Evolutionary conservation across 2,888 invertebrate genomes (phyloP), one percentile per base, ranked within the genome.

Genomic region (Lycophotia porphyrea): DNA sequence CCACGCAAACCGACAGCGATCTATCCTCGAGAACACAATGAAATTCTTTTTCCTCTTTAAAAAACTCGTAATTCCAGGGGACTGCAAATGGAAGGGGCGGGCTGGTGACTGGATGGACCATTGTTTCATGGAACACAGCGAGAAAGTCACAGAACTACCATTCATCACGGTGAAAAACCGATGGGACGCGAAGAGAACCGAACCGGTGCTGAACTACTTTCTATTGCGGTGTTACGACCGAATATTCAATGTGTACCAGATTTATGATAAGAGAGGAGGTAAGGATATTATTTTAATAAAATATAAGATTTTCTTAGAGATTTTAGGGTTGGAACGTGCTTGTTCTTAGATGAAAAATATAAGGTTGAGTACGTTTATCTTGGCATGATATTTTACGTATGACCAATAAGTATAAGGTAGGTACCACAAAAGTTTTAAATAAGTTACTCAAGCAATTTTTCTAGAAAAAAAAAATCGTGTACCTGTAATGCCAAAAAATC

Each of bases 51-150:
- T 39, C 5, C 58, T 66, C 68, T 67, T 7, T 68, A 71, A 74
- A 72, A 72, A 76, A 21, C 44, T 39, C 39, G 60, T 74, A 47
- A 81, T 77, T 81, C 47, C 87, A 95, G 96, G 97, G 74, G 96
- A 96, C 47, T 97, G 97, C 87, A 90, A 92, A 64, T 97, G 97
- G 97, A 94, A 96, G 87, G 97, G 97, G 1, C 93, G 96, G 42
- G 97, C 97, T 80, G 97, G 97, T 4, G 96, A 97, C 72, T 97
- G 97, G 97, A 97, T 97, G 93, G 96, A 97, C 84, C 97, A 97
- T 88, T 96, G 97, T 87, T 97, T 97, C 87, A 76, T 88, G 44
- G 93, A 96, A 24, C 97, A 97, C 86, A 93, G 93, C 70, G 93
- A 96, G 74, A 96, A 95, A 84, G 96, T 97, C 76, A 93, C 96